Conservation (phyloP, 1,140 invertebrate species). For the Tetramorium alpestre region DNA sequence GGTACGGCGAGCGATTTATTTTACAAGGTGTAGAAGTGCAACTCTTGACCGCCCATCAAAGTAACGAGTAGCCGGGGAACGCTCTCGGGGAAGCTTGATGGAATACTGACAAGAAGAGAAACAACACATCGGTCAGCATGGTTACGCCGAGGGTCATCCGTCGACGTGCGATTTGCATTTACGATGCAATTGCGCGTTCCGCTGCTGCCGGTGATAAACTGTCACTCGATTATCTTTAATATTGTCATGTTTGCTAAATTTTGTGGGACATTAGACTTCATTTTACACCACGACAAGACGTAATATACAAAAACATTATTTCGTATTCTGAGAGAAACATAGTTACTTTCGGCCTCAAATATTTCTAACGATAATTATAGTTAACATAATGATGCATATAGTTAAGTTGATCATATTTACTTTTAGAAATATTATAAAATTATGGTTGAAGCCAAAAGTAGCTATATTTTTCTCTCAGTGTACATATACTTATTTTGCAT, state of each 20-base stretch:
- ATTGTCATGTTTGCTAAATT: background rate
- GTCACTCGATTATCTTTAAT: conserved; percentile 39
- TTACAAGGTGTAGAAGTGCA: conserved; percentile 63
- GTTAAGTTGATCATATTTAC: too few relatives aligned
- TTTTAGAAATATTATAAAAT: too few relatives aligned
- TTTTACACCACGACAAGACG: background rate
- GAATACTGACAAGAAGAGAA: conserved; percentile 58
- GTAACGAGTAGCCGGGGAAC: conserved; percentile 36
- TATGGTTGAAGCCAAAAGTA: too few relatives aligned
- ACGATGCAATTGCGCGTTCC: conserved; percentile 52
- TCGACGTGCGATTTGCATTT: conserved; percentile 56
- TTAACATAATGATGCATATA: too few relatives aligned
- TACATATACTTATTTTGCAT: background rate
- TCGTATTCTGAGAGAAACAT: background rate
- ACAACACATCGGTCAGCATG: conserved; percentile 46
- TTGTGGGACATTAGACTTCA: background rate
- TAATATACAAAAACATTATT: background rate
- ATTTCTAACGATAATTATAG: too few relatives aligned
- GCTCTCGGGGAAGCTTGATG: conserved; percentile 41
- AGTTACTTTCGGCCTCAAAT: too few relatives aligned
- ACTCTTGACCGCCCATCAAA: conserved; percentile 69
- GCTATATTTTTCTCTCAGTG: too few relatives aligned
- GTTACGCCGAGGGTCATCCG: conserved; percentile 38
- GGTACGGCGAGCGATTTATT: conserved; percentile 68
- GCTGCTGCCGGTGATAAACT: conserved; percentile 17